Base-by-base conservation (phyloP, 2,888 invertebrate species). In the Pegoplata infirma region DNA sequence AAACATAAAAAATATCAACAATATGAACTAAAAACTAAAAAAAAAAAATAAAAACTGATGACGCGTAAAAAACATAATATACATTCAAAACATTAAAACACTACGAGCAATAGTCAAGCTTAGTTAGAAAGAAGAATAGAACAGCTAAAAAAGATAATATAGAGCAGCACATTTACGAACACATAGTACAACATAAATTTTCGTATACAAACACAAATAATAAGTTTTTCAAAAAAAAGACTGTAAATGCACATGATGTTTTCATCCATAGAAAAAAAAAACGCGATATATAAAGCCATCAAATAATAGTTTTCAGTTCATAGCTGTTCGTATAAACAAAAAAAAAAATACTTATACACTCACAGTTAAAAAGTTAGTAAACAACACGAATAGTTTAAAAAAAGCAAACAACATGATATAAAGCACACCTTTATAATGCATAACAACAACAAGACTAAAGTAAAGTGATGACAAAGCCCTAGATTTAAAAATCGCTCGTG, bases 11-110 rank as follows among this genome's bases (percentile, higher is more conserved):
- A 71, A 76, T 46, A 72, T 47, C 69, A 80, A 82, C 79, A 78
- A 81, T 63, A 74, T 17, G 19, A 14, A 55, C 6, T 6, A 63
- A 72, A 59, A 67, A 72, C 61, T 12, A 55, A 67, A 25, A 17
- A 61, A 58, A 75, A 80, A 72, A 82, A 82, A 81, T 82, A 81
- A 69, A 74, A 78, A 78, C 78, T 74, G 74, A 78, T 78, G 78
- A 78, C 74, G 78, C 74, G 78, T 74, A 78, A 77, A 67, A 51
- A 78, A 49, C 55, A n/a, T n/a, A n/a, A n/a, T n/a, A n/a, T n/a
- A n/a, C n/a, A n/a, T n/a, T n/a, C n/a, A n/a, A n/a, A n/a, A n/a
- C n/a, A n/a, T n/a, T n/a, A n/a, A n/a, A n/a, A n/a, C 8, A 47
- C 47, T 2, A 28, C 10, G 32, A 61, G 6, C 19, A 16, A 66